These are phyloP conservation scores for Monopterus albus DNA, from an alignment of 2,113 vertebrate genomes.

Conservation along the genomic window DNA sequence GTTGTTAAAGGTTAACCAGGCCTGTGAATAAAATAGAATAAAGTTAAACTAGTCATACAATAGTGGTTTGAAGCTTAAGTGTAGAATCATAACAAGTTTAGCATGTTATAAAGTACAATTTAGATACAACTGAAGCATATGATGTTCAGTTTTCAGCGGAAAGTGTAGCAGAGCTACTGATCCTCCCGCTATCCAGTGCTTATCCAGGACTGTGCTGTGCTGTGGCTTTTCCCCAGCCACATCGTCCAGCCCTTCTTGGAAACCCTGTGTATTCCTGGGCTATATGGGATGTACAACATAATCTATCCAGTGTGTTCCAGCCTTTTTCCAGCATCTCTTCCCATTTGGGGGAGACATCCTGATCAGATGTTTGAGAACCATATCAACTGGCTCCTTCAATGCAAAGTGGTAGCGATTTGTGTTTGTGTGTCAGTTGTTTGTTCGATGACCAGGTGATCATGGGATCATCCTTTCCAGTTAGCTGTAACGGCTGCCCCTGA, in stretches of 20 bases:
- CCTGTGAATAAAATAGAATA: too few species aligned
- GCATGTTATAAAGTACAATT: neutral
- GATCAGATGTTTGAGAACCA: neutral
- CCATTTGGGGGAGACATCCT: conserved; percentile 7
- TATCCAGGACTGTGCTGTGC: conserved; percentile 10
- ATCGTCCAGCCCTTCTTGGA: conserved; percentile 1
- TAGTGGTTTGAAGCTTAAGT: neutral
- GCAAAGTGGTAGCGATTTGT: too few species aligned
- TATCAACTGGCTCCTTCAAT: neutral
- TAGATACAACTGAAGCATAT: neutral
- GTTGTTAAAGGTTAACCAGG: too few species aligned
- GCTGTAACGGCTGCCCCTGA: too few species aligned
- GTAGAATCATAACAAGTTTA: neutral
- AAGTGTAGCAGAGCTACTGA: conserved; percentile 18
- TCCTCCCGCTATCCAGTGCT: conserved; percentile 18
- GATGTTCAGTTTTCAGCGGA: neutral
- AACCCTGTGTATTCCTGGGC: neutral
- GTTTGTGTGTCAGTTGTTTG: too few species aligned
- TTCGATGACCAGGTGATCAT: too few species aligned
- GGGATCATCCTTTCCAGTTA: too few species aligned
- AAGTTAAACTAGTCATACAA: neutral
- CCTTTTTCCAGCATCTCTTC: conserved; percentile 12
- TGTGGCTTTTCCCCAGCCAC: conserved; percentile 3
- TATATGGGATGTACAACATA: conserved; percentile 12
- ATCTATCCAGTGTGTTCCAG: conserved; percentile 30